Conservation (phyloP, 2,113 vertebrate genomes). For the Ceyx melanurus region DNA sequence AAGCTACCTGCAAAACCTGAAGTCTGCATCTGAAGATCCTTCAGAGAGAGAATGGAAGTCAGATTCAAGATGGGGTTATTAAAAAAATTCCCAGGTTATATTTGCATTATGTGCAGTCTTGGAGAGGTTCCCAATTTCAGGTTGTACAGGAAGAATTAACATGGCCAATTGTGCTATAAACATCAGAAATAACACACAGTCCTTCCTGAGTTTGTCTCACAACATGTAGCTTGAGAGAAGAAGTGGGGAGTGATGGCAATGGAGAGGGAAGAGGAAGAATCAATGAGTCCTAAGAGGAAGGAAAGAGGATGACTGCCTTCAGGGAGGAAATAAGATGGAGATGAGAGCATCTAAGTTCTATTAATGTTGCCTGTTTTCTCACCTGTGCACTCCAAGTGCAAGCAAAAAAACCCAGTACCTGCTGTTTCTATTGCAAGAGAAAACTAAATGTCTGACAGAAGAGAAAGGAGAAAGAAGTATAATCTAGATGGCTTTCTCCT, state of each 20-base stretch:
- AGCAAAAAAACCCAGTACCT: not conserved
- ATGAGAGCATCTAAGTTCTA: not conserved
- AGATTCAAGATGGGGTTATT: not conserved
- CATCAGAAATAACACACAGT: not conserved
- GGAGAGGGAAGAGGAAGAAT: conserved; percentile 1
- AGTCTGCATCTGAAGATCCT: not conserved
- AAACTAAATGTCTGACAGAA: not conserved
- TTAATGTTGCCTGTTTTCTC: not conserved
- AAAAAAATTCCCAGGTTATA: not conserved
- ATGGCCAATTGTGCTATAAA: not conserved
- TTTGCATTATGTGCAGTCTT: not conserved
- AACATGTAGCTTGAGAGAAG: not conserved
- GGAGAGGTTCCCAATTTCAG: not conserved
- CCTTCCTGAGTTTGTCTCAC: not conserved
- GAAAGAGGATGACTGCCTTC: not conserved
- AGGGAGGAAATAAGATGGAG: not conserved
- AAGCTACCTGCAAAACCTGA: not conserved
- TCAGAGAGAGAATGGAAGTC: not conserved
- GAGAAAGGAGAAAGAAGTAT: not conserved
- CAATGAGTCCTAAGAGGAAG: not conserved
- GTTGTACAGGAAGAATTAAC: not conserved
- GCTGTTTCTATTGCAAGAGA: not conserved
- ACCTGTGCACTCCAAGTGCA: not conserved
- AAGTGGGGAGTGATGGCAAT: not conserved
- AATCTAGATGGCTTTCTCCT: not conserved